Percentiles rank a stretch among this genome's conserved stretches.
phyloP scores from a whole-genome alignment of 2,113 vertebrate species.

The Pygoscelis antarcticus region DNA sequence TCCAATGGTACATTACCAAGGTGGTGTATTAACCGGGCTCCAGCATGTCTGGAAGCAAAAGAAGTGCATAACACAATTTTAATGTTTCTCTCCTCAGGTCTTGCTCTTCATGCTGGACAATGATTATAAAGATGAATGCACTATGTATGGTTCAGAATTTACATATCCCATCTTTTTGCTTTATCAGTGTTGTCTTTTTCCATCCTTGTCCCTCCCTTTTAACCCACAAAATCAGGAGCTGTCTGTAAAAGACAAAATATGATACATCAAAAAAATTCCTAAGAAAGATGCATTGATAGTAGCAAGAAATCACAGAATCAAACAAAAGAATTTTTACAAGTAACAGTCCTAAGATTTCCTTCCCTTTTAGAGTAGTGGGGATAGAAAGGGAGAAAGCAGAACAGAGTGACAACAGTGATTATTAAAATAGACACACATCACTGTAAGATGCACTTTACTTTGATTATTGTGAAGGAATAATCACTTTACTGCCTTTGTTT shows the following conservation, averaged over 20 bases:
- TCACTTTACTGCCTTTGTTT: neutral
- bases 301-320: neutral
- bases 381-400: neutral
- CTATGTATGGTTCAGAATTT: neutral
- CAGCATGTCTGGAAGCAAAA: neutral
- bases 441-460: neutral
- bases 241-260: neutral
- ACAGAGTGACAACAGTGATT: neutral
- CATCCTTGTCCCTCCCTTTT: neutral
- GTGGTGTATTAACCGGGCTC: neutral
- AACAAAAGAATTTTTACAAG: neutral
- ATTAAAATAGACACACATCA: neutral
- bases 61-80: neutral
- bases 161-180: neutral
- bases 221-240: neutral
- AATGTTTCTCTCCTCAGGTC: neutral
- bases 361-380: neutral
- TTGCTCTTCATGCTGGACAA: neutral
- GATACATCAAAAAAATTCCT: neutral
- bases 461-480: neutral
- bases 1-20: rapidly evolving
- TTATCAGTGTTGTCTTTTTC: neutral
- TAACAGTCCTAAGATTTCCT: neutral
- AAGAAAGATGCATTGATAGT: neutral
- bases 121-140: neutral